Base-by-base conservation (phyloP, 2,113 vertebrate species). In the Cromileptes altivelis region DNA sequence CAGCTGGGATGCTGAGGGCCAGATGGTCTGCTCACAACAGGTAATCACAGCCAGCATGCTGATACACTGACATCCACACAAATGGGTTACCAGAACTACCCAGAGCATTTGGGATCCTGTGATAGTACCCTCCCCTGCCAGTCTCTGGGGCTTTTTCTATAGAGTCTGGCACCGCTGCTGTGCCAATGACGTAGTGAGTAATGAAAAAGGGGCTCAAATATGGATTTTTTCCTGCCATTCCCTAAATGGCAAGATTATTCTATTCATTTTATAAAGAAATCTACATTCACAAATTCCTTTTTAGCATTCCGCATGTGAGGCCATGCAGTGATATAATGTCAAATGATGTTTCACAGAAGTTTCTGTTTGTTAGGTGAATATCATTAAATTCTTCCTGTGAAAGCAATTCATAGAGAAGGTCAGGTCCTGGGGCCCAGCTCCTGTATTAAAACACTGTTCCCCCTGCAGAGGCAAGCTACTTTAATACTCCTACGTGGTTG, bases 11-110 rank as follows among this genome's bases (percentile, higher is more conserved):
- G 78, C 85, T 52, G 75, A 77, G 84, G 84, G 73, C 89, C 94
- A 95, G 94, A 93, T 94, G 94, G 92, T 91, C 61, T 25, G 40
- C 70, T 83, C 93, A 91, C 91, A 89, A 93, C 94, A 94, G 93
- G 93, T 91, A 88, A 94, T 90, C 90, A 87, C 84, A 87, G 87
- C 68, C 85, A 82, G 85, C 90, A 75, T 81, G 75, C 91, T 88
- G 92, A 89, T 82, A 85, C 87, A 82, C 79, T 89, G 63, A 84
- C 85, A 85, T 67, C 75, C 81, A 78, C 83, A 88, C 77, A 88
- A 85, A 86, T 85, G 90, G 88, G 80, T 78, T 86, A 92, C 72
- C 88, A 81, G 84, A 89, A 47, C 69, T 40, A 82, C 55, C n/a
- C 40, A 50, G 42, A 75, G 75, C 27, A 40, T 80, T 71, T 47